phyloP scores from a whole-genome alignment of 2,113 vertebrate species.

The Argyrosomus japonicus region DNA sequence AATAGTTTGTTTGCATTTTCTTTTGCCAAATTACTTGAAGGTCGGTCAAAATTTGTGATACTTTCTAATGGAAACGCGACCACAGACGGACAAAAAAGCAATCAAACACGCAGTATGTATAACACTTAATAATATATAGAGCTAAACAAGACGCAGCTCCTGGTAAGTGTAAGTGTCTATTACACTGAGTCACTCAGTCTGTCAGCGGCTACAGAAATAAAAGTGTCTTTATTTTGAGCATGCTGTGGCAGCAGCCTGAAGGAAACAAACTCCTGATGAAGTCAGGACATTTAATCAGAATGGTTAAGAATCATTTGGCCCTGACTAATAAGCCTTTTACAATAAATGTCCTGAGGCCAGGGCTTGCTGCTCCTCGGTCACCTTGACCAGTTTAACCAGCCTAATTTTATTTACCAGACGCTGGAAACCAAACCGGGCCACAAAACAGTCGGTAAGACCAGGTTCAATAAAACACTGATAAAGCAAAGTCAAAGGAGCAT shows the following conservation, averaged over 20 bases:
- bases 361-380: too few relatives aligned
- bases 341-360: too few relatives aligned
- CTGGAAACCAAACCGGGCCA: background rate
- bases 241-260: background rate
- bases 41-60: too few relatives aligned
- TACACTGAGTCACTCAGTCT: background rate
- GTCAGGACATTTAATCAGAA: background rate
- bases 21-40: too few relatives aligned
- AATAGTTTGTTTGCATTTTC: too few relatives aligned
- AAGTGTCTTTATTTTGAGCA: conserved; percentile 3
- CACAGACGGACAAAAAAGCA: background rate
- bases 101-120: background rate
- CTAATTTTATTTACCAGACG: background rate
- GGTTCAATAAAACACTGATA: background rate
- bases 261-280: background rate
- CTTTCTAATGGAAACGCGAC: too few relatives aligned
- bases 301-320: background rate
- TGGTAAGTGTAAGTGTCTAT: background rate
- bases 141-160: background rate
- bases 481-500: background rate
- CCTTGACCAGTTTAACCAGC: too few relatives aligned
- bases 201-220: background rate
- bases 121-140: background rate
- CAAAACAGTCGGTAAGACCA: background rate
- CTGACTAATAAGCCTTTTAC: background rate